Base-by-base conservation (phyloP, 2,888 invertebrate species). In the Conchocele bisecta region DNA sequence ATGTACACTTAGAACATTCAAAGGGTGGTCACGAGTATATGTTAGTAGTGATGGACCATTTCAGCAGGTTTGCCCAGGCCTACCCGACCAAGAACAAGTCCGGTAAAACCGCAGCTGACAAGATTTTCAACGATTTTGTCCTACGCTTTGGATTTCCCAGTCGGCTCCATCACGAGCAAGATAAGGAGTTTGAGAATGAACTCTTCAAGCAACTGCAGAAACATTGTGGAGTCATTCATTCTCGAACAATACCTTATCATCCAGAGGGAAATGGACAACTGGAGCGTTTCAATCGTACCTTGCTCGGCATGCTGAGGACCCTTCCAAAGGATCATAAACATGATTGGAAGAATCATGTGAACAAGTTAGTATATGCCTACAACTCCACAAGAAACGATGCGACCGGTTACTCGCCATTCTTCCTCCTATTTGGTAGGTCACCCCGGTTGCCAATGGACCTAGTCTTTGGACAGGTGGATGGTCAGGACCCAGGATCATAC, bases 161-260 rank as follows among this genome's bases (percentile, higher is more conserved):
- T 2, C 54, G 56, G 31, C 26, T 80, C 11, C 77, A 81, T 33
- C 75, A 75, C 37, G 75, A 78, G 37, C 77, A 78, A 53, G 74
- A 78, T 9, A 28, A 54, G 13, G 75, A 81, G 41, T 81, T 81
- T 60, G 77, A 80, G 54, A 78, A 78, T 54, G 35, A 64, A 11
- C 50, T 81, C 5, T 78, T 81, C 41, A 22, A 44, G 3, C 56
- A 61, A n/a, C 44, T 76, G 13, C 68, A 76, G 26, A 67, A 71
- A 42, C 42, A 48, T 7, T 54, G 60, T 54, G 63, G 66, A 0
- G 63, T 76, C 13, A 17, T 26, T 0, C 56, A 42, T 17, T 73
- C 70, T 13, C 41, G 75, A 11, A 79, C 73, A 0, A 79, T 68
- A 22, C 79, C 79, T 17, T 79, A 79, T 28, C 79, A 79, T 33